These are phyloP conservation scores for Spizella passerina DNA, from an alignment of 2,797 vertebrate species.

Conservation along the genomic window DNA sequence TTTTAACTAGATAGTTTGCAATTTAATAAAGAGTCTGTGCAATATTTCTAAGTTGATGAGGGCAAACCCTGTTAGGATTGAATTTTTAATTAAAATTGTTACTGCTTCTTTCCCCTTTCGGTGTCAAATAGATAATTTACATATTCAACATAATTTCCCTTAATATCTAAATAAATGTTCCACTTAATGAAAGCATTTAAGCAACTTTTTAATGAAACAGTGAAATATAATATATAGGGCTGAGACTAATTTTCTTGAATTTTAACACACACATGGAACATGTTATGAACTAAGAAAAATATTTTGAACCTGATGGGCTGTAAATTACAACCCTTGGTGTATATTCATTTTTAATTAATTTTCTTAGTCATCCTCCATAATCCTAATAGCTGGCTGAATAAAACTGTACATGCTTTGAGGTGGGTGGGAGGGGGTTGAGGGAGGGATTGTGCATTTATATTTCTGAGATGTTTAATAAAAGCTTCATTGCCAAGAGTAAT, in stretches of 20 bases:
- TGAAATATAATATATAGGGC: conserved; percentile 53
- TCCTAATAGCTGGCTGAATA: not conserved
- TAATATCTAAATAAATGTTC: conserved; percentile 53
- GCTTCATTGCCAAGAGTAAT: not conserved
- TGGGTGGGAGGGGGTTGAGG: accelerated
- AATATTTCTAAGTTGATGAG: conserved; percentile 27
- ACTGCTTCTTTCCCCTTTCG: conserved; percentile 57
- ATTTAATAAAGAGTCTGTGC: conserved; percentile 25
- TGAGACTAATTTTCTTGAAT: conserved; percentile 58
- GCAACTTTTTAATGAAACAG: conserved; percentile 59
- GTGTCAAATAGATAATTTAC: conserved; percentile 68
- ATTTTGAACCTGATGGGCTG: conserved; percentile 21
- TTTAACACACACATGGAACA: conserved; percentile 18
- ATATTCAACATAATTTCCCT: conserved; percentile 62
- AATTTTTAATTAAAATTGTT: conserved; percentile 66
- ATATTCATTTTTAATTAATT: conserved; percentile 54
- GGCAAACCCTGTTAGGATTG: conserved; percentile 35
- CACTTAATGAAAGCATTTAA: conserved; percentile 67
- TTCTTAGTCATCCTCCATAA: conserved; percentile 27
- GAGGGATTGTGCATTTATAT: not conserved
- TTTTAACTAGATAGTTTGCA: conserved; percentile 23
- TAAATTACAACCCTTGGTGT: conserved; percentile 34
- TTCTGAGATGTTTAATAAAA: not conserved
- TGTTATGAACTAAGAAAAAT: conserved; percentile 17
- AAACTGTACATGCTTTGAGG: not conserved